A percentile compares a stretch with the other conserved stretches of the same genome.
Evolutionary conservation across 1,140 invertebrate genomes (phyloP).

Genomic region (Eciton burchellii): DNA sequence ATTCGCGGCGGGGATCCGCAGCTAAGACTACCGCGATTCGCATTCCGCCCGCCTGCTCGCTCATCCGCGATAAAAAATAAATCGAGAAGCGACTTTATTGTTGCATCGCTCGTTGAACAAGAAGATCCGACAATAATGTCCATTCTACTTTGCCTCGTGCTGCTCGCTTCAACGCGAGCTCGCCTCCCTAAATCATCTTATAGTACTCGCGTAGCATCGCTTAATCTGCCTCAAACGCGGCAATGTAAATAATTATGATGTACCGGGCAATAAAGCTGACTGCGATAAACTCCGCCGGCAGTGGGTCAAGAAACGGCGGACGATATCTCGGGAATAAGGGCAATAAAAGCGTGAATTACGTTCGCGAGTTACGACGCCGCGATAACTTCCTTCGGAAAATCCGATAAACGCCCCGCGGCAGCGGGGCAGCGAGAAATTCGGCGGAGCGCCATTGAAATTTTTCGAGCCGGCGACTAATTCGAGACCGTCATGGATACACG

Average conservation of each 20-base stretch:
- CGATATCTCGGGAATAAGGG: slow-evolving; percentile 17
- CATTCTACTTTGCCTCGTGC: not conserved
- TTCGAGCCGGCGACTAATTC: slow-evolving; percentile 57
- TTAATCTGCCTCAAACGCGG: not conserved
- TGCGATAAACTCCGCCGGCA: not conserved
- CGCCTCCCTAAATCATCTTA: not conserved
- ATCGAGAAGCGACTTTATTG: not conserved
- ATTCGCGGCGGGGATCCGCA: not conserved
- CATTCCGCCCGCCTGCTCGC: not conserved
- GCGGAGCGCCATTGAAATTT: slow-evolving; percentile 48
- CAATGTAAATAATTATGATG: slow-evolving; percentile 11
- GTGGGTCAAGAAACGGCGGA: not conserved
- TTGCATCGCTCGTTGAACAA: not conserved
- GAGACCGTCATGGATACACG: slow-evolving; percentile 39
- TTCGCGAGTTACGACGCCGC: not conserved
- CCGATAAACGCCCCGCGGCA: slow-evolving; percentile 21
- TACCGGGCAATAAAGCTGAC: not conserved
- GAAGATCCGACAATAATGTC: not conserved
- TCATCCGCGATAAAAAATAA: not conserved
- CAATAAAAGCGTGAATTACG: slow-evolving; percentile 1
- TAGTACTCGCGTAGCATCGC: not conserved
- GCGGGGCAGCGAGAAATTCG: slow-evolving; percentile 17
- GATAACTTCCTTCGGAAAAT: slow-evolving; percentile 32
- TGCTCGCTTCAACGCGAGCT: not conserved
- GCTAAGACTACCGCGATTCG: not conserved